phyloP scores from a whole-genome alignment of 2,113 vertebrate genomes.

The Balaeniceps rex region DNA sequence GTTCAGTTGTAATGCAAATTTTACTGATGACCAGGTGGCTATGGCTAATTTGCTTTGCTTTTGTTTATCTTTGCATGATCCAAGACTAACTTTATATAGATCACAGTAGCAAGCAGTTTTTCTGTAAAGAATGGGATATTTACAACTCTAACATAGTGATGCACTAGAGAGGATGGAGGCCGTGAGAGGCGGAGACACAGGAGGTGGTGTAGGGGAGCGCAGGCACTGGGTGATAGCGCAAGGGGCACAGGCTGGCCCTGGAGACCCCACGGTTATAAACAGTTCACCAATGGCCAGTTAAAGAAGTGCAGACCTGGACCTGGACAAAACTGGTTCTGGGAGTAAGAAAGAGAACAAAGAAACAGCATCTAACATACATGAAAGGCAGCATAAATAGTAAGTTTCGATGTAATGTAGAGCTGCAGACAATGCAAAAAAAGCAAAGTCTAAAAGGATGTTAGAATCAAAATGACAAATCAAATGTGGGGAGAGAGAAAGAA shows the following conservation, averaged over 20 bases:
- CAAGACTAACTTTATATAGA: background rate
- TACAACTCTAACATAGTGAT: background rate
- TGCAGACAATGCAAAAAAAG: background rate
- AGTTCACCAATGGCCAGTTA: background rate
- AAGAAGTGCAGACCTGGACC: background rate
- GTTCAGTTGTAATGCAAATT: background rate
- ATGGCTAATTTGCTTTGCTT: background rate
- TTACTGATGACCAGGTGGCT: background rate
- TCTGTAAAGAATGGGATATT: background rate
- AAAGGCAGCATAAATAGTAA: background rate
- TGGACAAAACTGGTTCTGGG: background rate
- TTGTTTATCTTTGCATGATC: background rate
- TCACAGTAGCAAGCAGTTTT: background rate
- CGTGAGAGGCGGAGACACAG: background rate
- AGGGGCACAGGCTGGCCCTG: background rate
- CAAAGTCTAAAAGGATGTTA: background rate
- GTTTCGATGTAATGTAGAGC: background rate
- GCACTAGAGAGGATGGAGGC: background rate
- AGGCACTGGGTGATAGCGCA: background rate
- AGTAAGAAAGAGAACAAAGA: background rate
- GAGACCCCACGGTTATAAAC: background rate
- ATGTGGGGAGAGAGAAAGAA: accelerated
- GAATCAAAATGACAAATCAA: background rate
- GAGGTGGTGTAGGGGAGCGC: background rate
- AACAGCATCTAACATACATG: no score